A percentile compares a stretch with the other conserved stretches of the same genome.
Evolutionary conservation across 2,797 vertebrate genomes (phyloP).

Genomic region (Acanthurus tractus): DNA sequence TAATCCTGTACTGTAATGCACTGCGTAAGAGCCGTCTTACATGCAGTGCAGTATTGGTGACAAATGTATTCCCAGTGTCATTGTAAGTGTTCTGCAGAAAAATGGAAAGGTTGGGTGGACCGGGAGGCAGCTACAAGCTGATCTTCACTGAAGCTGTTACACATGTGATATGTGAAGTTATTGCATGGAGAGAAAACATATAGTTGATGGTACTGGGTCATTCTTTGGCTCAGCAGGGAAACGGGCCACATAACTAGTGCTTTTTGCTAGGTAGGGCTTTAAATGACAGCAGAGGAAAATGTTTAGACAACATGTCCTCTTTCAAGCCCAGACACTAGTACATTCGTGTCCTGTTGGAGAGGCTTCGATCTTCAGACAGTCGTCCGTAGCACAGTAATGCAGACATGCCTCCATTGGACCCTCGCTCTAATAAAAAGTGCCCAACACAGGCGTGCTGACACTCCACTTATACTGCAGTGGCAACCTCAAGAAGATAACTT

Average conservation of each 20-base stretch:
- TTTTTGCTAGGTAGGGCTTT: slow-evolving; percentile 67
- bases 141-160: slow-evolving; percentile 65
- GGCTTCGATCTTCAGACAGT: slow-evolving; percentile 63
- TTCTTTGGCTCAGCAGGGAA: slow-evolving; percentile 84
- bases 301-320: slow-evolving; percentile 56
- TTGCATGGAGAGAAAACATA: slow-evolving; percentile 71
- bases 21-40: slow-evolving; percentile 32
- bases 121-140: slow-evolving; percentile 68
- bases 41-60: slow-evolving; percentile 41
- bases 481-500: slow-evolving; percentile 58
- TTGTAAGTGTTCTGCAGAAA: slow-evolving; percentile 52
- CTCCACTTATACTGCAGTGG: slow-evolving; percentile 50
- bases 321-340: slow-evolving; percentile 74
- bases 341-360: slow-evolving; percentile 81
- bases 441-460: slow-evolving; percentile 59
- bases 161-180: slow-evolving; percentile 68
- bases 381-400: slow-evolving; percentile 59
- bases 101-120: slow-evolving; percentile 51
- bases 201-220: slow-evolving; percentile 70
- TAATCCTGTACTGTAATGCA: slow-evolving; percentile 20
- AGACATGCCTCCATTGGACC: slow-evolving; percentile 58
- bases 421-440: slow-evolving; percentile 71
- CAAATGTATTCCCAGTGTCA: slow-evolving; percentile 49
- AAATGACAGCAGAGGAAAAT: slow-evolving; percentile 53
- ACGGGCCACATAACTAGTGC: slow-evolving; percentile 72